Evolutionary conservation across 1,140 invertebrate species (phyloP).

Genomic region (Camponotus pennsylvanicus): DNA sequence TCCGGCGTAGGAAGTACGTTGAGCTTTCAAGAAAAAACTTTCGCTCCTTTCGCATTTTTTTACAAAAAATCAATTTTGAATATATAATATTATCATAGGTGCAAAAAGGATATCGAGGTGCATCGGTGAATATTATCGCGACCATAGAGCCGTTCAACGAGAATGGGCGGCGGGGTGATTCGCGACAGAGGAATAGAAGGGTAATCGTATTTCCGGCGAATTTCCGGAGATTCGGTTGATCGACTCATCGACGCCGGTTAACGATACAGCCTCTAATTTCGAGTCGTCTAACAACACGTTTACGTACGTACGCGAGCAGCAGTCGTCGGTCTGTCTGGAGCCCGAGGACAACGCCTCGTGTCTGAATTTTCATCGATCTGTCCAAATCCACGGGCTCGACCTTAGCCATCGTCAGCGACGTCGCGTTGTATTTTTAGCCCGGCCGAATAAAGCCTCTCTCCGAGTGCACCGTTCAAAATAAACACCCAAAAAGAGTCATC

Average conservation of each 20-base stretch:
- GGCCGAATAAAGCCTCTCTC: not conserved
- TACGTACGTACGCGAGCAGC: not conserved
- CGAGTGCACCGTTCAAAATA: conserved; percentile 7
- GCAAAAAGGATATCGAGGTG: not conserved
- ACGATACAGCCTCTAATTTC: conserved; percentile 55
- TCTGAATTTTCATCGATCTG: conserved; percentile 67
- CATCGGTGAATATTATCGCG: not conserved
- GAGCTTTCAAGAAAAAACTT: conserved; percentile 4
- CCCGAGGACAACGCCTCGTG: conserved; percentile 36
- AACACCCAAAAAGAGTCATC: not conserved
- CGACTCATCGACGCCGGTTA: conserved; percentile 32
- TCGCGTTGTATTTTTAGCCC: conserved; percentile 33
- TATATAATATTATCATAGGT: not conserved
- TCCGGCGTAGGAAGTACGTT: no score
- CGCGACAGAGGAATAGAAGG: conserved; percentile 43
- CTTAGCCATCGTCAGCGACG: conserved; percentile 31
- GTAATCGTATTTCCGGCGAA: conserved; percentile 70
- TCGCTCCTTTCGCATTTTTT: not conserved
- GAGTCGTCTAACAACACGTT: not conserved
- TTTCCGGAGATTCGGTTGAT: conserved; percentile 65
- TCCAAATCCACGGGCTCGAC: conserved; percentile 36
- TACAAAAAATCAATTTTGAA: not conserved
- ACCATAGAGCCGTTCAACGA: not conserved
- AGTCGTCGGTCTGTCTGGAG: conserved; percentile 10
- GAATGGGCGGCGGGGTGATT: not conserved